A percentile compares a stretch with the other conserved stretches of the same genome.
phyloP scores from a whole-genome alignment of 2,888 invertebrate species.

The Standfussiana lucernea region DNA sequence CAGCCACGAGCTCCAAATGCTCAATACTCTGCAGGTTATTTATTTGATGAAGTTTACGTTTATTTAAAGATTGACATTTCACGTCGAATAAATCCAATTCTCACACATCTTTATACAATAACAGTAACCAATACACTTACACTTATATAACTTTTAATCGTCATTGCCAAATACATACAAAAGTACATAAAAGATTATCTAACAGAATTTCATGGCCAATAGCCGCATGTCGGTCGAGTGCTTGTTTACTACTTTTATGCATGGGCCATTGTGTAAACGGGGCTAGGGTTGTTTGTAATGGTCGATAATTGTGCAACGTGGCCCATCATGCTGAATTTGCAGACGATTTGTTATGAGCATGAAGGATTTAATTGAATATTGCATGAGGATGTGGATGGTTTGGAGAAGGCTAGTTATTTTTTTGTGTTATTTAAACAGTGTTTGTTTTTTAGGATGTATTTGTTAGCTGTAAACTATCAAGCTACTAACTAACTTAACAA shows the following conservation, averaged over 20 bases:
- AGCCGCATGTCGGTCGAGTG: constrained; percentile 53
- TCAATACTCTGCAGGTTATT: neutral
- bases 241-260: constrained; percentile 56
- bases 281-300: constrained; percentile 52
- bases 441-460: neutral
- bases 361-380: constrained; percentile 50
- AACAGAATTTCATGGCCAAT: constrained; percentile 65
- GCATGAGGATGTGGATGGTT: constrained; percentile 5
- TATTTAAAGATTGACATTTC: constrained; percentile 33
- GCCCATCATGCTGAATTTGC: constrained; percentile 46
- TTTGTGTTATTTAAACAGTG: neutral
- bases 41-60: too few species aligned
- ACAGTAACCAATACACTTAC: constrained; percentile 31
- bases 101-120: constrained; percentile 27
- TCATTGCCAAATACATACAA: constrained; percentile 55
- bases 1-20: too few species aligned
- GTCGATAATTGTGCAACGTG: constrained; percentile 57
- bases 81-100: constrained; percentile 18
- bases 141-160: constrained; percentile 60
- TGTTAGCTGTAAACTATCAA: neutral
- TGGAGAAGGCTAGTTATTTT: constrained; percentile 23
- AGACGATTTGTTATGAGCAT: constrained; percentile 31
- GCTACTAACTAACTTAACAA: too few species aligned
- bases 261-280: constrained; percentile 59
- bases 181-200: constrained; percentile 54